Conservation (phyloP, 2,797 vertebrate genomes). For the Onychomys torridus region DNA sequence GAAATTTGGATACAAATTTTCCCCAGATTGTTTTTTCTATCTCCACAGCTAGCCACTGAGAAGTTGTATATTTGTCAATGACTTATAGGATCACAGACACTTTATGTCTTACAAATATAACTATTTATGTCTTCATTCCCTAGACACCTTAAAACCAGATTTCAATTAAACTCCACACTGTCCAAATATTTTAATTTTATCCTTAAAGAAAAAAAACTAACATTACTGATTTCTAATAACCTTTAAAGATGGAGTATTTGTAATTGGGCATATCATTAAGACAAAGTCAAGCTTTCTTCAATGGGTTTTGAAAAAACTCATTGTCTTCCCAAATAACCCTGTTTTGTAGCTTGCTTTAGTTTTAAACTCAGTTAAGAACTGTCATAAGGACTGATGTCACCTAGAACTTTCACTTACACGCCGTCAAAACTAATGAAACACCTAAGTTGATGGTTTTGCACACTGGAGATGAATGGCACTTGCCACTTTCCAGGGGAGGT, state of each 20-base stretch:
- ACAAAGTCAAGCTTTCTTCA: constrained; percentile 10
- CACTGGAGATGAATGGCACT: not conserved
- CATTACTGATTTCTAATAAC: constrained; percentile 26
- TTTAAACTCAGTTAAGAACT: constrained; percentile 37
- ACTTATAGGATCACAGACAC: not conserved
- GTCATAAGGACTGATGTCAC: not conserved
- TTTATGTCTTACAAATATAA: constrained; percentile 6
- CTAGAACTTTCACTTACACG: not conserved
- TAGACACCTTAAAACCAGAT: constrained; percentile 1
- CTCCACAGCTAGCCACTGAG: not conserved
- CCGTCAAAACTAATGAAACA: not conserved
- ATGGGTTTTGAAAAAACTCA: not conserved
- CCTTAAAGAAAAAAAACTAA: constrained; percentile 23
- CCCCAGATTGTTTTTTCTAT: not conserved
- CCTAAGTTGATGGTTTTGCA: not conserved
- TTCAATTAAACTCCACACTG: constrained; percentile 10
- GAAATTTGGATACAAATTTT: not conserved
- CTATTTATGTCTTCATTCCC: not conserved
- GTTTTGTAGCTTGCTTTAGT: constrained; percentile 38
- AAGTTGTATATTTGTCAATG: not conserved
- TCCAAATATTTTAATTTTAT: not conserved
- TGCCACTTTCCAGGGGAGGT: not conserved
- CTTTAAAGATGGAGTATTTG: constrained; percentile 16
- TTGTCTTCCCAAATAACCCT: constrained; percentile 36
- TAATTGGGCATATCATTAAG: not conserved